A percentile compares a stretch with the other conserved stretches of the same genome.
These are phyloP conservation scores for Labeo catla DNA, from an alignment of 2,113 vertebrate genomes.

Conservation along the genomic window DNA sequence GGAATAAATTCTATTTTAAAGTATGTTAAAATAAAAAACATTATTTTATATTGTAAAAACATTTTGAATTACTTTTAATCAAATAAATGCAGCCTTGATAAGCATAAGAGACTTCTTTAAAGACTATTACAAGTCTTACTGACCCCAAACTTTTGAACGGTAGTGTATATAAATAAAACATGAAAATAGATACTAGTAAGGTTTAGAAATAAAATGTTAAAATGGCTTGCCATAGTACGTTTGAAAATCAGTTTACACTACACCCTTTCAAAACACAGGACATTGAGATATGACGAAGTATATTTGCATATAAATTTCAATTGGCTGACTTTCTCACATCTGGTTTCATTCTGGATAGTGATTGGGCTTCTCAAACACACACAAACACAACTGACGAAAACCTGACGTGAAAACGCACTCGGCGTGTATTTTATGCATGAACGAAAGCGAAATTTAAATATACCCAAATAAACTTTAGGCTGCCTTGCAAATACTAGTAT, in stretches of 20 bases:
- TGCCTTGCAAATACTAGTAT: neutral
- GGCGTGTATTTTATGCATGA: neutral
- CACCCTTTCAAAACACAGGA: neutral
- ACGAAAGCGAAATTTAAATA: neutral
- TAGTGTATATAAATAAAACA: no score
- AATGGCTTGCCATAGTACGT: no score
- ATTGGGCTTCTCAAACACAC: neutral
- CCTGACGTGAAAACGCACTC: neutral
- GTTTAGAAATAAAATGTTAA: no score
- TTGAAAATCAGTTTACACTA: neutral
- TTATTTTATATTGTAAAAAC: no score
- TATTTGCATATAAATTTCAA: neutral
- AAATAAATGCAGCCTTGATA: no score
- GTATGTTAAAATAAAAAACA: no score
- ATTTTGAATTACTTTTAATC: no score
- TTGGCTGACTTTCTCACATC: neutral
- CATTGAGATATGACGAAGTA: neutral
- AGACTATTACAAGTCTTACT: no score
- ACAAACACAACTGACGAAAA: neutral
- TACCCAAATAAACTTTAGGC: neutral
- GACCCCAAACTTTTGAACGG: no score
- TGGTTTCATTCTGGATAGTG: neutral
- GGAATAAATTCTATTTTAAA: no score
- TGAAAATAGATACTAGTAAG: no score
- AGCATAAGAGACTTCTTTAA: no score